These are phyloP conservation scores for Agrotis puta DNA, from an alignment of 2,888 invertebrate genomes.

Conservation along the genomic window DNA sequence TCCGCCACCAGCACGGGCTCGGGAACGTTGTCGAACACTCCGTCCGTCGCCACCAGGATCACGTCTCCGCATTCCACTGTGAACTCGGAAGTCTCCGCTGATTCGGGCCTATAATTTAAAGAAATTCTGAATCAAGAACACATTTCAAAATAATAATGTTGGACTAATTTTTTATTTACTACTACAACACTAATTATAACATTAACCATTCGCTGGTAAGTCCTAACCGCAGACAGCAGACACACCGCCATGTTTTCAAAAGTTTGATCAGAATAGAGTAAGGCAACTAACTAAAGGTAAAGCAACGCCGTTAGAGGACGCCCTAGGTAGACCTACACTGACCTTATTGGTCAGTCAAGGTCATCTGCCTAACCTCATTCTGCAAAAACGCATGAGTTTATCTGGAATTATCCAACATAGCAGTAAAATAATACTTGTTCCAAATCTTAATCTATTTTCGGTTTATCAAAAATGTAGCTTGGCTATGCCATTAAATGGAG, in stretches of 20 bases:
- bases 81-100: conserved; percentile 97
- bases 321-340: too few species aligned
- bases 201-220: not conserved
- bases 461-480: too few species aligned
- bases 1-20: conserved; percentile 97
- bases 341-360: too few species aligned
- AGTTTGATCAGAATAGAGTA: not conserved
- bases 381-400: too few species aligned
- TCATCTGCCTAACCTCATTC: too few species aligned
- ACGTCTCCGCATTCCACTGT: conserved; percentile 98
- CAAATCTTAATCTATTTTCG: not conserved
- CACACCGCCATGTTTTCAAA: not conserved
- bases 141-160: not conserved
- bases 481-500: too few species aligned
- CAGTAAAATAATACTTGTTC: not conserved
- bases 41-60: conserved; percentile 98
- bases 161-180: not conserved
- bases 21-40: conserved; percentile 99
- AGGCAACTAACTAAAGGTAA: too few species aligned
- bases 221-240: not conserved
- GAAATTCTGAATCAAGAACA: not conserved
- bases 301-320: too few species aligned
- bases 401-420: not conserved
- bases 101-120: conserved; percentile 93
- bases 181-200: not conserved